Evolutionary conservation across 1,140 invertebrate genomes (phyloP).

Genomic region (Halyomorpha halys): DNA sequence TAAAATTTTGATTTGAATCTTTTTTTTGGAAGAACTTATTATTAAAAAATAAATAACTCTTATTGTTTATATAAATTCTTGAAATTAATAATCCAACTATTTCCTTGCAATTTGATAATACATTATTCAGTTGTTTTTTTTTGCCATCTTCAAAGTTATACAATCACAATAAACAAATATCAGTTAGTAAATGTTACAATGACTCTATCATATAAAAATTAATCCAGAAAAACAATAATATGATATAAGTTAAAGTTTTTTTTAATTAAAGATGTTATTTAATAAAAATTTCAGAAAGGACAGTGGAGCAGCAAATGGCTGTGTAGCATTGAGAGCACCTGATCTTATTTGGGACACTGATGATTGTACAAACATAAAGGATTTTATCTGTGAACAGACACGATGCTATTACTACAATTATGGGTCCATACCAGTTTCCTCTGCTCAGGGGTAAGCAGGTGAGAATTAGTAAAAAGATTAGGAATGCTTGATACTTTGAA

Average conservation of each 20-base stretch:
- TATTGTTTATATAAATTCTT: too few species aligned
- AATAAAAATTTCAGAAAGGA: conserved; percentile 42
- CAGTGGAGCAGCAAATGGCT: conserved; percentile 54
- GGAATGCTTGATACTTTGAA: too few species aligned
- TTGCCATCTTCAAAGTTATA: too few species aligned
- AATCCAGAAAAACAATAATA: not conserved
- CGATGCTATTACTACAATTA: conserved; percentile 85
- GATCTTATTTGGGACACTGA: conserved; percentile 66
- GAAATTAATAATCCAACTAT: too few species aligned
- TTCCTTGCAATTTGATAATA: too few species aligned
- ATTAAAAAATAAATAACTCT: too few species aligned
- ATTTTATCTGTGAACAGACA: conserved; percentile 80
- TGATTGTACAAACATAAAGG: conserved; percentile 70
- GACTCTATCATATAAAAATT: too few species aligned
- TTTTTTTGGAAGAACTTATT: too few species aligned
- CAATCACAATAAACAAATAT: too few species aligned
- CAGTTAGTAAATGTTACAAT: too few species aligned
- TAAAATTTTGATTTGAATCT: too few species aligned
- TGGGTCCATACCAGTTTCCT: conserved; percentile 74
- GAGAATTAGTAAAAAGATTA: conserved; percentile 34
- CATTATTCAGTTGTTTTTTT: too few species aligned
- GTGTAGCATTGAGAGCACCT: conserved; percentile 61
- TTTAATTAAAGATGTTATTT: conserved; percentile 5
- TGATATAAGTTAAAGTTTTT: not conserved
- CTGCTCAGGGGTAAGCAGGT: conserved; percentile 77